Evolutionary conservation across 2,797 vertebrate species (phyloP).

Genomic region (Melanotaenia trifasciata): DNA sequence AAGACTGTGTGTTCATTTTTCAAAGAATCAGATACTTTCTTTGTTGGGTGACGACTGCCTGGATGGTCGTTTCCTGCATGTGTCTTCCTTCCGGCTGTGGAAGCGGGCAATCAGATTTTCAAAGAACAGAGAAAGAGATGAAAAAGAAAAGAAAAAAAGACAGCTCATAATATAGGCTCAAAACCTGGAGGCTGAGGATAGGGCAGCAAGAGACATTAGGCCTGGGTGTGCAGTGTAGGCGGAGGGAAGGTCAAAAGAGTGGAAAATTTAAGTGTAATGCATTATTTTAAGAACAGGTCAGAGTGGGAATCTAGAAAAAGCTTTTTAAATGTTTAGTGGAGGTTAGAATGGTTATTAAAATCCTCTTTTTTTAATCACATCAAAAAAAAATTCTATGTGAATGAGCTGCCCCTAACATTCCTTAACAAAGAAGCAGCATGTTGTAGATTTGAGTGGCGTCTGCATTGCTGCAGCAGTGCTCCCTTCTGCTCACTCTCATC

Average conservation of each 20-base stretch:
- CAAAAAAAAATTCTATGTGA: not conserved
- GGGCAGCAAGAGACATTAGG: slow-evolving; percentile 33
- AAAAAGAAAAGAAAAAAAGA: slow-evolving; percentile 1
- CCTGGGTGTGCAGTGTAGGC: slow-evolving; percentile 17
- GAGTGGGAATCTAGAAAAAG: slow-evolving; percentile 4
- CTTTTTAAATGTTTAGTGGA: slow-evolving; percentile 29
- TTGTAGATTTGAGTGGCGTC: slow-evolving; percentile 46
- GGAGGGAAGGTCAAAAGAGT: slow-evolving; percentile 29
- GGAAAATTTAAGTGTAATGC: slow-evolving; percentile 11
- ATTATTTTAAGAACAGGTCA: slow-evolving; percentile 40
- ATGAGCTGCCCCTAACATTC: slow-evolving; percentile 30
- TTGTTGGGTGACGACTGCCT: slow-evolving; percentile 61
- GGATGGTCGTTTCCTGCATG: slow-evolving; percentile 31
- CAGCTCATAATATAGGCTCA: slow-evolving; percentile 47
- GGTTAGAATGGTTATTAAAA: slow-evolving; percentile 32
- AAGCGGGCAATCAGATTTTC: slow-evolving; percentile 53
- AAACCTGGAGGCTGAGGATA: slow-evolving; percentile 33
- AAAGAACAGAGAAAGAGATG: slow-evolving; percentile 26
- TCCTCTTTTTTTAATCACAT: slow-evolving; percentile 7
- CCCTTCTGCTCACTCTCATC: slow-evolving; percentile 52
- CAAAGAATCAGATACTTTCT: slow-evolving; percentile 64
- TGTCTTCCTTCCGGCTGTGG: slow-evolving; percentile 45
- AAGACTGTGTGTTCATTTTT: slow-evolving; percentile 59
- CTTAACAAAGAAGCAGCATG: slow-evolving; percentile 20
- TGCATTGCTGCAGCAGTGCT: slow-evolving; percentile 52